Conservation (phyloP, 2,888 invertebrate species). For the Drosophila antonietae region DNA sequence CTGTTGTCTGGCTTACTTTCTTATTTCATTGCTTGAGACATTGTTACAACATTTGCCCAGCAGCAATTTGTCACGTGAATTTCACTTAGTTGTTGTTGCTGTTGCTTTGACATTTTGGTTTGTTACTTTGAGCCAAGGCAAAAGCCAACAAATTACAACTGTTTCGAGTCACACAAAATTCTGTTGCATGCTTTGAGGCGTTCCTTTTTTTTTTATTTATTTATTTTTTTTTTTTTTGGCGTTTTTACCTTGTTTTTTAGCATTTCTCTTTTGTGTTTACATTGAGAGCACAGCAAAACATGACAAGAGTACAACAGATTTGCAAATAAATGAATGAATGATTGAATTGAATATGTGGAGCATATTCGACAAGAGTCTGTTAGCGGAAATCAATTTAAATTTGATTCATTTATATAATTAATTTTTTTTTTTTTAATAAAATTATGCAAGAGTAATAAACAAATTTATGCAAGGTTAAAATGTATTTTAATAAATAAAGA, state of each 20-base stretch:
- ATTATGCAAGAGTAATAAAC: too few relatives aligned
- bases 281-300: constrained; percentile 27
- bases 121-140: constrained; percentile 39
- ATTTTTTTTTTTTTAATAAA: too few relatives aligned
- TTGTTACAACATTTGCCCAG: constrained; percentile 58
- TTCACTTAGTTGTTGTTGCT: constrained; percentile 36
- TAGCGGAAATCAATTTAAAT: neutral
- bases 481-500: neutral
- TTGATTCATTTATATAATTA: too few relatives aligned
- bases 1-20: constrained; percentile 10
- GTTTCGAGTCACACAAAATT: constrained; percentile 41
- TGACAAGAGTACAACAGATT: constrained; percentile 33
- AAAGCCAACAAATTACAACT: constrained; percentile 54
- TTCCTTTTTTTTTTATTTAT: neutral
- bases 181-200: constrained; percentile 60
- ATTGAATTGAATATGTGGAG: neutral
- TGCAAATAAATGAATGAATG: neutral
- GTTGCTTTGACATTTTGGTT: constrained; percentile 46
- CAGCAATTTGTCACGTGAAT: constrained; percentile 77
- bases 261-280: constrained; percentile 37
- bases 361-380: constrained; percentile 1
- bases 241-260: constrained; percentile 17
- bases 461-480: too few relatives aligned
- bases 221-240: constrained; percentile 14
- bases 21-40: constrained; percentile 43